A percentile compares a stretch with the other conserved stretches of the same genome.
Evolutionary conservation across 1,140 invertebrate genomes (phyloP).

Genomic region (Bombus waltoni): DNA sequence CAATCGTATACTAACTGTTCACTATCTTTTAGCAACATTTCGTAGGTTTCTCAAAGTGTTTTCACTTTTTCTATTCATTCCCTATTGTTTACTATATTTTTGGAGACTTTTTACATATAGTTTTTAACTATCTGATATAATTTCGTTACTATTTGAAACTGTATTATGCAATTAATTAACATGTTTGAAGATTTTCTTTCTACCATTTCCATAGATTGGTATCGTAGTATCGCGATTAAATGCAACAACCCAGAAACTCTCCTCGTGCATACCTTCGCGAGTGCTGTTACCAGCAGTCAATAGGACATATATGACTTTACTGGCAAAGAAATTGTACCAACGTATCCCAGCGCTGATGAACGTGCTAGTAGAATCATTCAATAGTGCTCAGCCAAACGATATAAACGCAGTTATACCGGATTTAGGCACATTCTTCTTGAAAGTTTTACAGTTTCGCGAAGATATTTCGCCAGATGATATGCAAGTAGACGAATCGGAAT

Average conservation of each 20-base stretch:
- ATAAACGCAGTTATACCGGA: slow-evolving; percentile 86
- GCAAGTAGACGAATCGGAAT: slow-evolving; percentile 74
- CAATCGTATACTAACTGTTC: too few relatives aligned
- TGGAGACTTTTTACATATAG: not conserved
- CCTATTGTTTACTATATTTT: not conserved
- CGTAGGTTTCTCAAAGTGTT: too few relatives aligned
- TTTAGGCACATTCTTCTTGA: slow-evolving; percentile 89
- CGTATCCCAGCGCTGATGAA: slow-evolving; percentile 89
- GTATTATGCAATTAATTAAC: not conserved
- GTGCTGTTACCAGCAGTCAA: slow-evolving; percentile 90
- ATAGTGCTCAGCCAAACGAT: slow-evolving; percentile 83
- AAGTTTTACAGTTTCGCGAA: slow-evolving; percentile 88
- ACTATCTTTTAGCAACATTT: too few relatives aligned
- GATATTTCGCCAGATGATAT: slow-evolving; percentile 77
- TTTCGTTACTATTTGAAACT: not conserved
- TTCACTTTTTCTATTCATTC: too few relatives aligned
- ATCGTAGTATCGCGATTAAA: slow-evolving; percentile 84
- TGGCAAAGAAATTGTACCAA: slow-evolving; percentile 84
- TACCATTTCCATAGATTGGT: slow-evolving; percentile 76
- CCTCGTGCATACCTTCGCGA: slow-evolving; percentile 87
- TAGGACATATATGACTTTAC: slow-evolving; percentile 86
- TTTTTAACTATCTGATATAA: too few relatives aligned
- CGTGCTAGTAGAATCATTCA: slow-evolving; percentile 88
- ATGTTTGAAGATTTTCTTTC: not conserved
- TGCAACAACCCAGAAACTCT: slow-evolving; percentile 87